Evolutionary conservation across 2,113 vertebrate genomes (phyloP).

Genomic region (Cryptotis parvus): DNA sequence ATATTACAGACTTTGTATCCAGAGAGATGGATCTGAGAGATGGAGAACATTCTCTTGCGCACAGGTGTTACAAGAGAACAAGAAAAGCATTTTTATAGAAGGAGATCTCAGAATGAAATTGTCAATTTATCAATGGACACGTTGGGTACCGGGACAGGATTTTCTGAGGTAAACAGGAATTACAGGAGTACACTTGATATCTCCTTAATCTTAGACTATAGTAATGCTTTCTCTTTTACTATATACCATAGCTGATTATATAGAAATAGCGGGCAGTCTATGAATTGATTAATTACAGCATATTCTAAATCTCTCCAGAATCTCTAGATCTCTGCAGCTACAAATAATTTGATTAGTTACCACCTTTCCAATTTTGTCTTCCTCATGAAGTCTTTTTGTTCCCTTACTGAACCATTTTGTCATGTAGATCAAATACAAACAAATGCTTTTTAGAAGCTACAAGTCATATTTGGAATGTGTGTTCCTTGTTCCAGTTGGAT

Average conservation of each 20-base stretch:
- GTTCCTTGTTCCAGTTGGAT: slow-evolving; percentile 69
- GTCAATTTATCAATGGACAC: neutral
- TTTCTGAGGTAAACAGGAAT: neutral
- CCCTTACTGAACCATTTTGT: slow-evolving; percentile 19
- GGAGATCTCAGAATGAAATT: neutral
- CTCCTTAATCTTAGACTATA: neutral
- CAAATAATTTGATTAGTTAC: slow-evolving; percentile 29
- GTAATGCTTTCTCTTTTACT: neutral
- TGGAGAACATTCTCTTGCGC: neutral
- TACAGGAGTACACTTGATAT: neutral
- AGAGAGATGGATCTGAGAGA: slow-evolving; percentile 58
- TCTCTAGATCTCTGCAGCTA: neutral
- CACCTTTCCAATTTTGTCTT: neutral
- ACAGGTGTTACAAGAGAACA: neutral
- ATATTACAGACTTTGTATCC: slow-evolving; percentile 62
- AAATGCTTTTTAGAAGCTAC: slow-evolving; percentile 48
- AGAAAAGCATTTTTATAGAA: neutral
- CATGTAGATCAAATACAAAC: neutral
- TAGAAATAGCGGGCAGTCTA: neutral
- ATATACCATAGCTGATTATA: slow-evolving; percentile 21
- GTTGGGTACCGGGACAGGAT: neutral
- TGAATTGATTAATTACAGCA: neutral
- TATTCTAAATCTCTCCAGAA: slow-evolving; percentile 17
- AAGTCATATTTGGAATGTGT: slow-evolving; percentile 71
- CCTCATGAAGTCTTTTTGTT: neutral